phyloP scores from a whole-genome alignment of 1,140 invertebrate species.

The Papilio glaucus region DNA sequence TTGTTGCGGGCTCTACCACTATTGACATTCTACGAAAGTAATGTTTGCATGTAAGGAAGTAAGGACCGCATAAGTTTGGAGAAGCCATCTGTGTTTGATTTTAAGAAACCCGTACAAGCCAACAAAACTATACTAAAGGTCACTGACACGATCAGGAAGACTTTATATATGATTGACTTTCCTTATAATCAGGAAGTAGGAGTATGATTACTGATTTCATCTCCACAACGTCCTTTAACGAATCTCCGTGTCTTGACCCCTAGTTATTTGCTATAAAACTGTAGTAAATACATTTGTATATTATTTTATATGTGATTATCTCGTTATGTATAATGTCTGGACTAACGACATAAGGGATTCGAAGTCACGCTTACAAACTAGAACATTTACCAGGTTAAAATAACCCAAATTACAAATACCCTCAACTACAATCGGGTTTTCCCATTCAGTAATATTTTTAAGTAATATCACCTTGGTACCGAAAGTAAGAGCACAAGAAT shows the following conservation, averaged over 20 bases:
- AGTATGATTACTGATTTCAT: not conserved
- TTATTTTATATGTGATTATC: too few relatives aligned
- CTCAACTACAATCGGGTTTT: not conserved
- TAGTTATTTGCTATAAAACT: not conserved
- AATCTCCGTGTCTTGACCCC: not conserved
- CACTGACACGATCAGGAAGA: not conserved
- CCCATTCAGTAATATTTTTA: not conserved
- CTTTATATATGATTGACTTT: not conserved
- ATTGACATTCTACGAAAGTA: too few relatives aligned
- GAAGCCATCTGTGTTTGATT: not conserved
- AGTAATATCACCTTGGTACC: not conserved
- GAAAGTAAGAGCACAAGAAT: not conserved
- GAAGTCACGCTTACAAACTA: not conserved
- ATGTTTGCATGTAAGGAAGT: too few relatives aligned
- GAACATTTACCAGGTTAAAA: not conserved
- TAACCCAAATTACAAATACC: not conserved
- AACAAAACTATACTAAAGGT: not conserved
- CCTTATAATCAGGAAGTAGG: not conserved
- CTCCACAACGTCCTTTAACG: not conserved
- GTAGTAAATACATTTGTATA: too few relatives aligned
- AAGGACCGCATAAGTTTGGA: too few relatives aligned
- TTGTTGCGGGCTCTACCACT: too few relatives aligned
- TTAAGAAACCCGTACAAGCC: not conserved
- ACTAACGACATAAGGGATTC: not conserved
- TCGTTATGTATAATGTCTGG: too few relatives aligned